Base-by-base conservation (phyloP, 2,797 vertebrate species). In the Peromyscus nudipes region DNA sequence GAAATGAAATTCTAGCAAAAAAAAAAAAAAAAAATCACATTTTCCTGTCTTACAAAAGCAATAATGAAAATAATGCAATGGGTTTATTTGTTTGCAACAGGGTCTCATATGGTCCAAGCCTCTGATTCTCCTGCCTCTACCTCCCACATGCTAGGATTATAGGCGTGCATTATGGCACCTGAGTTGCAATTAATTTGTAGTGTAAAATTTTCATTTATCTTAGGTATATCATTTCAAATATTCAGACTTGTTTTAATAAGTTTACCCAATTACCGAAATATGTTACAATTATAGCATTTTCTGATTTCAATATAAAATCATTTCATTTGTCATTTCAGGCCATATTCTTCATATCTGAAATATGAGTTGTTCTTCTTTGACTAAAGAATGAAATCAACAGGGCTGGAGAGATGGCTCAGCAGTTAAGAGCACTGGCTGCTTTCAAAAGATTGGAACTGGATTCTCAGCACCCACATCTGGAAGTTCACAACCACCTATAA, bases 131-230 rank as follows among this genome's bases (percentile, higher is more conserved):
- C 43, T 40, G 85, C 67, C 49, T 71, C 65, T 23, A n/a, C 23
- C 49, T 55, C 46, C 17, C 65, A 11, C 27, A 23, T 10, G 46
- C 46, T 13, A n/a, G 34, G 43, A 11, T 37, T 52, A 55, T 0
- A 55, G 34, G 11, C 25, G 11, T 2, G 2, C 11, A 52, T 27
- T 4, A 55, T 0, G 2, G n/a, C 11, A 17, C 34, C 43, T 71
- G 84, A 49, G 43, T 25, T 49, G 12, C 8, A 69, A 27, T 40
- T 40, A 6, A 21, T 31, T 46, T 6, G 23, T 62, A 16, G 64
- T 87, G 49, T 96, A 83, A 94, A 92, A 79, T 73, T 77, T 89
- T 94, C 94, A 94, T 43, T 17, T 52, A 52, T 23, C 85, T 88
- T 75, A 46, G 34, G 34, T 67, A 75, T 37, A 23, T 65, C 46